phyloP scores from a whole-genome alignment of 2,888 invertebrate species.

The Uropetala carovei region DNA sequence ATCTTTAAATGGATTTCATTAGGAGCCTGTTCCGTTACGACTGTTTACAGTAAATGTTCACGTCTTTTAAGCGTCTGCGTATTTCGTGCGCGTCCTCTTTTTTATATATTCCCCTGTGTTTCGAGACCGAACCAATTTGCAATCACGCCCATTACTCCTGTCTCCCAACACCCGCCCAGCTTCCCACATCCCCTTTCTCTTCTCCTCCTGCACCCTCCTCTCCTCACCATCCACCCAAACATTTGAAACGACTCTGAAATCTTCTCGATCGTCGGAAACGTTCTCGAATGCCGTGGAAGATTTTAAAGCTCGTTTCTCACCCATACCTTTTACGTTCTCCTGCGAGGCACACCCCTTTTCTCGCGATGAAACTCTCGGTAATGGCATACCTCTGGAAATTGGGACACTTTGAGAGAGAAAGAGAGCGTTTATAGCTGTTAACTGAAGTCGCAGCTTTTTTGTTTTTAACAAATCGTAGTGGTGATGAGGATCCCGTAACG shows the following conservation, averaged over 20 bases:
- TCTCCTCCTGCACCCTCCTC: background rate
- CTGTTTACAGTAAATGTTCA: too few relatives aligned
- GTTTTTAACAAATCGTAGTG: background rate
- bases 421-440: too few relatives aligned
- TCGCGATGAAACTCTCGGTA: background rate
- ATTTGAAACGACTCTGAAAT: background rate
- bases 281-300: background rate
- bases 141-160: too few relatives aligned
- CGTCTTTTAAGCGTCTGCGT: too few relatives aligned
- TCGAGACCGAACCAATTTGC: background rate
- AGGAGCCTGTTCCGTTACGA: too few relatives aligned
- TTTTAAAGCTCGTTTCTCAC: background rate
- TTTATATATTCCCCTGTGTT: background rate
- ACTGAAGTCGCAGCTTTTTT: background rate
- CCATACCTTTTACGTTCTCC: background rate
- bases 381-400: background rate
- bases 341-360: background rate
- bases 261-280: background rate
- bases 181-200: too few relatives aligned
- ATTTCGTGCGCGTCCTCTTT: too few relatives aligned
- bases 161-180: too few relatives aligned
- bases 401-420: background rate
- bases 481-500: background rate
- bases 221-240: background rate
- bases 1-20: too few relatives aligned